Conservation (phyloP, 2,797 vertebrate genomes). For the Lutjanus campechanus region DNA sequence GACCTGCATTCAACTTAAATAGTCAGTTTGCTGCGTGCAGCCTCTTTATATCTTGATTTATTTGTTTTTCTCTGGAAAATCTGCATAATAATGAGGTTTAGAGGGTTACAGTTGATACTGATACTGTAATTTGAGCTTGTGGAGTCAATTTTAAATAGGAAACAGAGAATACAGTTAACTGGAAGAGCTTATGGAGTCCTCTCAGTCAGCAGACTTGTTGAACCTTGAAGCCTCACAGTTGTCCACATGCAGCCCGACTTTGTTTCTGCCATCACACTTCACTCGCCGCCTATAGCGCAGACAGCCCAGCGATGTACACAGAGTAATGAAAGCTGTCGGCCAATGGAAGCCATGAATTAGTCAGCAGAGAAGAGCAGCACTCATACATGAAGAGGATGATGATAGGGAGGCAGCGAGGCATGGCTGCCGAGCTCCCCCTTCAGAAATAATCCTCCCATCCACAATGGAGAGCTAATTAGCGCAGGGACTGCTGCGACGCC, state of each 20-base stretch:
- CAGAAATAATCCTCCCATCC: slow-evolving; percentile 75
- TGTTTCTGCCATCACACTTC: slow-evolving; percentile 38
- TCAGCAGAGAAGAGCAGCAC: slow-evolving; percentile 66
- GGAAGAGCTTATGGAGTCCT: slow-evolving; percentile 13
- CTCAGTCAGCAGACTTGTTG: slow-evolving; percentile 57
- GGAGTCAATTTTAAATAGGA: slow-evolving; percentile 42
- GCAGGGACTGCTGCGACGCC: slow-evolving; percentile 56
- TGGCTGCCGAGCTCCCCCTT: slow-evolving; percentile 58
- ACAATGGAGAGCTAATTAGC: slow-evolving; percentile 86
- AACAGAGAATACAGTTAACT: slow-evolving; percentile 18
- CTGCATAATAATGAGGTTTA: slow-evolving; percentile 9
- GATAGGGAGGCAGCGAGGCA: slow-evolving; percentile 64
- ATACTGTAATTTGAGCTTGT: slow-evolving; percentile 9
- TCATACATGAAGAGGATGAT: slow-evolving; percentile 73
- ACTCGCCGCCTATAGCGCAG: slow-evolving; percentile 7
- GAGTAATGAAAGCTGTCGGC: slow-evolving; percentile 67
- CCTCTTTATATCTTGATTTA: background rate
- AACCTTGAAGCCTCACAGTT: slow-evolving; percentile 49
- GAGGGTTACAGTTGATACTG: slow-evolving; percentile 11
- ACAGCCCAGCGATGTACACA: slow-evolving; percentile 23
- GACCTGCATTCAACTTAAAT: background rate
- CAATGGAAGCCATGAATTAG: slow-evolving; percentile 76
- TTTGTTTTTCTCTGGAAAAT: slow-evolving; percentile 13
- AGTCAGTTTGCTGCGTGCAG: background rate
- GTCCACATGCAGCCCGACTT: slow-evolving; percentile 35